Conservation (phyloP, 37 sponge, comb jelly and placozoan species). For the Haliclona indistincta region DNA sequence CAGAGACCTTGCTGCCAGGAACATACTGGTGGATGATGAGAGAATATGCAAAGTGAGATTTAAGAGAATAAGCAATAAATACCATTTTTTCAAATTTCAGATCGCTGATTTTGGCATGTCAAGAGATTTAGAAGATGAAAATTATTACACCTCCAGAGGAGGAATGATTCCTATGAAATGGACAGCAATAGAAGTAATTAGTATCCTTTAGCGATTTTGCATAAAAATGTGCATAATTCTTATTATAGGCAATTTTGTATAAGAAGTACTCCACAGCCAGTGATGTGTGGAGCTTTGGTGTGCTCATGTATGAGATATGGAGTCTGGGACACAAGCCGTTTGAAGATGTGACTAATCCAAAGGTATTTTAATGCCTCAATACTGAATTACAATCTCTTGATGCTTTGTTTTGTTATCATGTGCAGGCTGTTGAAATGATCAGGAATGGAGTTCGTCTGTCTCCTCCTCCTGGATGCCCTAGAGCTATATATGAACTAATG, state of each 20-base stretch:
- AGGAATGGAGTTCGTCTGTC: too few relatives aligned
- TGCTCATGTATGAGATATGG: slow-evolving; percentile 8
- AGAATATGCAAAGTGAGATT: slow-evolving; percentile 44
- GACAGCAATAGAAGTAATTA: slow-evolving; percentile 68
- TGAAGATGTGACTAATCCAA: not conserved
- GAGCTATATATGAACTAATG: slow-evolving; percentile 59
- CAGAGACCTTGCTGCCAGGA: slow-evolving; percentile 77
- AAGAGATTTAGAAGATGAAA: slow-evolving; percentile 32
- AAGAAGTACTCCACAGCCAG: not conserved
- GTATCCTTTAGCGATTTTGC: too few relatives aligned
- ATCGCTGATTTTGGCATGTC: slow-evolving; percentile 75
- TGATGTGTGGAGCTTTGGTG: slow-evolving; percentile 16
- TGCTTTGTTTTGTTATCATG: too few relatives aligned
- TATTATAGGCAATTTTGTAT: not conserved
- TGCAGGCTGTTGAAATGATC: too few relatives aligned
- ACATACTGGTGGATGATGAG: slow-evolving; percentile 56
- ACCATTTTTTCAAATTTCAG: slow-evolving; percentile 29
- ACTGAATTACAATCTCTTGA: too few relatives aligned
- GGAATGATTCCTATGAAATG: slow-evolving; percentile 59
- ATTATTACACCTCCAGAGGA: slow-evolving; percentile 38
- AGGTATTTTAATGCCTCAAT: too few relatives aligned
- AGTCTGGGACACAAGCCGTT: slow-evolving; percentile 7
- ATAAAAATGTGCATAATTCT: too few relatives aligned
- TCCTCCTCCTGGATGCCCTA: slow-evolving; percentile 67
- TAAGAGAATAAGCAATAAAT: too few relatives aligned